Evolutionary conservation across 2,113 vertebrate species (phyloP), one percentile per base, ranked within the genome.

Genomic region (Nothoprocta perdicaria): DNA sequence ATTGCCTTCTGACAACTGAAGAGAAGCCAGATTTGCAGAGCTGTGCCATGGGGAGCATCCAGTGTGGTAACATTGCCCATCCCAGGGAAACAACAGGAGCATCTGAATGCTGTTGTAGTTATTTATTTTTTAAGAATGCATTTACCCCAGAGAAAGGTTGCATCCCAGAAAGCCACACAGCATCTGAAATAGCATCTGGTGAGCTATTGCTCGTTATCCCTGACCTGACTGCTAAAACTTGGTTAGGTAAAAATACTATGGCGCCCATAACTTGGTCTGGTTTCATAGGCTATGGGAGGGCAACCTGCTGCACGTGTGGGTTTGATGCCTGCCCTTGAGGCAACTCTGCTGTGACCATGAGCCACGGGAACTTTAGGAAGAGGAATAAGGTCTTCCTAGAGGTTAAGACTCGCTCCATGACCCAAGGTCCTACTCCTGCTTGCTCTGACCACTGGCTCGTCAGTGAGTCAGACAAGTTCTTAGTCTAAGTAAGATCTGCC

Each of bases 61-160:
- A 66, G 12, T 33, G 19, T 26, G 40, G 31, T 27, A 88, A 55
- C 10, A 29, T 4, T 24, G 55, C 31, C 19, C 52, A 24, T 79
- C 22, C 61, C 38, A 65, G 29, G 23, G 48, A 79, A 53, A 21
- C 35, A 41, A 24, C 11, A 14, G 17, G 2, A 69, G 5, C 21
- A 79, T 8, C 4, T 67, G 60, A 14, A 7, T n/a, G 8, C 24
- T 45, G 10, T 14, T 6, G 26, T 0, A 1, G 6, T 11, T 50
- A 57, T 57, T 57, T 55, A 55, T 57, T 62, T 68, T 77, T 63
- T 23, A 41, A 85, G 35, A 10, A 58, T 81, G 3, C 14, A 43
- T 81, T 6, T 58, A 52, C 8, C 17, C 31, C 14, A 29, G 60
- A 52, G 33, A 50, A 60, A 1, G 11, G 3, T 31, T 88, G 48